A percentile compares a stretch with the other conserved stretches of the same genome.
Conservation (phyloP, 2,113 vertebrate genomes). For the Elanus axillaris region DNA sequence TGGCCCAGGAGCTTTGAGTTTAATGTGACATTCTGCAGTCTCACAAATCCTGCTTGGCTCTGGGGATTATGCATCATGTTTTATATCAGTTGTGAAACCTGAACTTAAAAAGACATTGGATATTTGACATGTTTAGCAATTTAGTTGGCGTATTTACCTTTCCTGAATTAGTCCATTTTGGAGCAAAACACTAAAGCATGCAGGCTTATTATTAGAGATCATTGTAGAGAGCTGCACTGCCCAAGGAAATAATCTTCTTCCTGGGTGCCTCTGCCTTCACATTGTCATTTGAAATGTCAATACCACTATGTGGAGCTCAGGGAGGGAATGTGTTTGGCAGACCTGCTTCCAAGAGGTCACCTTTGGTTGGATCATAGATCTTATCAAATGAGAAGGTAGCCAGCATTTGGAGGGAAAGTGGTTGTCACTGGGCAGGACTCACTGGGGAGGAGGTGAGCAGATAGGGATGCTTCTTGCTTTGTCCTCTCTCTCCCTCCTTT, state of each 20-base stretch:
- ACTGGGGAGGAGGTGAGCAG: neutral
- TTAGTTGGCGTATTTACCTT: constrained; percentile 51
- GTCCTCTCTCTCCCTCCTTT: neutral
- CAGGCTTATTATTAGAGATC: constrained; percentile 28
- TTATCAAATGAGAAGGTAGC: neutral
- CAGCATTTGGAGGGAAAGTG: neutral
- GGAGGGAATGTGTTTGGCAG: neutral
- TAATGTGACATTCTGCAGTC: constrained; percentile 56
- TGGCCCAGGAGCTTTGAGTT: constrained; percentile 49
- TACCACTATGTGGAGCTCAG: neutral
- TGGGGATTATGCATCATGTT: neutral
- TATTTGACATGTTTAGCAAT: constrained; percentile 22
- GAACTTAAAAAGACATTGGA: constrained; percentile 45
- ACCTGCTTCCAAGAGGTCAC: neutral
- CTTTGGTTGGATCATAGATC: neutral
- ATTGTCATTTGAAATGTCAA: neutral
- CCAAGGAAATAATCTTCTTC: neutral
- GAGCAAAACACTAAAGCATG: constrained; percentile 1
- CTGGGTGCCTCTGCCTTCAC: neutral
- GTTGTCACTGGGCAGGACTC: neutral
- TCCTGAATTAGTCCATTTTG: constrained; percentile 4
- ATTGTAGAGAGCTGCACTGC: neutral
- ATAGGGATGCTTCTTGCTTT: neutral
- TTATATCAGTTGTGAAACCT: constrained; percentile 43
- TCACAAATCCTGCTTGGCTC: neutral